A percentile compares a stretch with the other conserved stretches of the same genome.
These are phyloP conservation scores for Cyclina sinensis DNA, from an alignment of 1,140 invertebrate species.

Conservation along the genomic window DNA sequence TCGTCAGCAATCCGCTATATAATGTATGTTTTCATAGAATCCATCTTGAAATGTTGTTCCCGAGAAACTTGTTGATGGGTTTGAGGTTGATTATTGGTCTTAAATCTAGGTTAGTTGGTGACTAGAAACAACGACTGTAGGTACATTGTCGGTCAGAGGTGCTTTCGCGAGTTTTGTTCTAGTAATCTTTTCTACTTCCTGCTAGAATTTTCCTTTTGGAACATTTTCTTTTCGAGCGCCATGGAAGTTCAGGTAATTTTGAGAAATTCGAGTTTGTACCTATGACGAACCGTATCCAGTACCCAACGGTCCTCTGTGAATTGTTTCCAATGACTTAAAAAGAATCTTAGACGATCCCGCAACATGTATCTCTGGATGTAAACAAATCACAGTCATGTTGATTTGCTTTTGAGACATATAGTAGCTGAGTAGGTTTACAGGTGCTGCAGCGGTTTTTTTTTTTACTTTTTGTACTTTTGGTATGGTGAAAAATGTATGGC, in stretches of 20 bases:
- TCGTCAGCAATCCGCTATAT: too few species aligned
- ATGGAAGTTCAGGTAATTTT: too few species aligned
- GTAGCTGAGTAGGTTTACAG: too few species aligned
- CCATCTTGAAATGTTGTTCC: slow-evolving; percentile 71
- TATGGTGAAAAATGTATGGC: too few species aligned
- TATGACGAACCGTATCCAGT: slow-evolving; percentile 37
- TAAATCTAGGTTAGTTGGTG: slow-evolving; percentile 59
- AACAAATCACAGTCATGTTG: too few species aligned
- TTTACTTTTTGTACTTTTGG: too few species aligned
- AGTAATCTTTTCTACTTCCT: slow-evolving; percentile 60
- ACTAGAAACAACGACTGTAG: slow-evolving; percentile 71
- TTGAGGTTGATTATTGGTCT: slow-evolving; percentile 63
- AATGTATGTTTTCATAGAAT: slow-evolving; percentile 52
- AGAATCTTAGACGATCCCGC: too few species aligned
- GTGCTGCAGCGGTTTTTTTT: too few species aligned
- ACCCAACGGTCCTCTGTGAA: slow-evolving; percentile 48
- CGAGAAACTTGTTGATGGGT: slow-evolving; percentile 51
- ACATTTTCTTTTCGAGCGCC: slow-evolving; percentile 22
- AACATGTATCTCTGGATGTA: too few species aligned
- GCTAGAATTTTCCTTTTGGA: slow-evolving; percentile 1
- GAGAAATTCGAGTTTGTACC: slow-evolving; percentile 62
- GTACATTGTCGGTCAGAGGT: slow-evolving; percentile 7
- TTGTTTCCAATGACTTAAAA: too few species aligned
- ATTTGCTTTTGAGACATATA: too few species aligned
- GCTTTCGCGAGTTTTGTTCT: slow-evolving; percentile 55